phyloP scores from a whole-genome alignment of 2,113 vertebrate genomes.

The Amazona vittata region DNA sequence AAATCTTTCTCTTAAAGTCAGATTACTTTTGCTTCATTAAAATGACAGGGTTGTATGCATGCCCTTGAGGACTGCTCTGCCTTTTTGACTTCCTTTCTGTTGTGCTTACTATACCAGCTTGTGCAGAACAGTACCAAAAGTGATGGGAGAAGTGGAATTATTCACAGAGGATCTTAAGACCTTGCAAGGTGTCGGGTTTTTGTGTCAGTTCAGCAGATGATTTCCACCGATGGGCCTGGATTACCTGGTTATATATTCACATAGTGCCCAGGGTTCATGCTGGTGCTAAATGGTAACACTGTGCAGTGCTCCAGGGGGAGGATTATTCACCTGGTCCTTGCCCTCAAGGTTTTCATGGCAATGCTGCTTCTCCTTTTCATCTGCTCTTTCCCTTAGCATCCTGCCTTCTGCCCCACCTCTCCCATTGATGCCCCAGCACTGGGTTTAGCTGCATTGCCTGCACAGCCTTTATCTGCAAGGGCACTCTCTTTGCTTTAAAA shows the following conservation, averaged over 20 bases:
- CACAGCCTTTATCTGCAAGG: neutral
- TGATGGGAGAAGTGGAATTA: neutral
- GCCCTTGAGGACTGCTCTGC: neutral
- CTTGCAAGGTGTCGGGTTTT: neutral
- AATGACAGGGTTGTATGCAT: neutral
- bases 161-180: neutral
- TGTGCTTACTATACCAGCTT: neutral
- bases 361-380: neutral
- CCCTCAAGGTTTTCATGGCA: neutral
- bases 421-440: accelerated
- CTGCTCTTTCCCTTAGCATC: neutral
- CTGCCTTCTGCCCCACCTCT: neutral
- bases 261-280: accelerated
- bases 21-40: constrained; percentile 25
- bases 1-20: constrained; percentile 21
- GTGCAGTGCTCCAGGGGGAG: neutral
- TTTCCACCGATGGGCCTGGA: neutral
- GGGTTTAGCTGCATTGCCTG: accelerated
- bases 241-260: neutral
- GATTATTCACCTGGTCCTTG: neutral
- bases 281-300: accelerated
- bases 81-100: neutral
- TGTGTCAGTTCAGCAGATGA: neutral
- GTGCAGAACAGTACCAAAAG: neutral
- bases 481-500: neutral